Percentiles rank a stretch among this genome's conserved stretches.
Evolutionary conservation across 1,140 invertebrate genomes (phyloP).

Genomic region (Aphis craccivora): DNA sequence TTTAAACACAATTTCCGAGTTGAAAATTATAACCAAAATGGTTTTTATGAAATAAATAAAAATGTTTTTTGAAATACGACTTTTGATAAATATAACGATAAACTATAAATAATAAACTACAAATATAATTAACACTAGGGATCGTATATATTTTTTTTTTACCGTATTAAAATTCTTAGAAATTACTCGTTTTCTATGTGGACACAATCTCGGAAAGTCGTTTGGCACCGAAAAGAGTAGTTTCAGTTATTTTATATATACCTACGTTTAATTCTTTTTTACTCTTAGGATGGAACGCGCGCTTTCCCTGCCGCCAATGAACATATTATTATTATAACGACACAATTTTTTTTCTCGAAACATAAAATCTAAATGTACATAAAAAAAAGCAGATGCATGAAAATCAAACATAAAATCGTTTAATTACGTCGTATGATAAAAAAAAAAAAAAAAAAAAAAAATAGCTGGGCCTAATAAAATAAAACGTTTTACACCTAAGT

Average conservation of each 20-base stretch:
- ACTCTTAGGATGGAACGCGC: background rate
- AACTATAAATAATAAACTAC: conserved; percentile 17
- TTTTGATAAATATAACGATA: conserved; percentile 33
- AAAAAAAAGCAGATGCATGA: conserved; percentile 11
- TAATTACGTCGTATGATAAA: conserved; percentile 8
- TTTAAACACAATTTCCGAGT: background rate
- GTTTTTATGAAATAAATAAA: background rate
- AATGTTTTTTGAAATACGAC: conserved; percentile 8
- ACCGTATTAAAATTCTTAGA: conserved; percentile 1
- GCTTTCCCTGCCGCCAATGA: background rate
- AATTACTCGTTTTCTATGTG: conserved; percentile 41
- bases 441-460: background rate
- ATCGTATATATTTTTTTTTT: conserved; percentile 1
- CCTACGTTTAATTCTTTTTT: conserved; percentile 9
- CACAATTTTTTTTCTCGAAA: background rate
- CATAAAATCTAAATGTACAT: conserved; percentile 31
- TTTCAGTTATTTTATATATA: conserved; percentile 25
- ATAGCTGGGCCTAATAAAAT: conserved; percentile 9
- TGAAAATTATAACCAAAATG: background rate
- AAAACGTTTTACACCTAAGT: conserved; percentile 5
- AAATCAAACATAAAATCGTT: background rate
- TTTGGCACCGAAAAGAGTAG: conserved; percentile 35
- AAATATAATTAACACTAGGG: conserved; percentile 34
- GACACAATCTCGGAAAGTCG: conserved; percentile 24
- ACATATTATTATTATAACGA: background rate